Evolutionary conservation across 1,140 invertebrate species (phyloP).

Genomic region (Aphaenogaster ashmeadi): DNA sequence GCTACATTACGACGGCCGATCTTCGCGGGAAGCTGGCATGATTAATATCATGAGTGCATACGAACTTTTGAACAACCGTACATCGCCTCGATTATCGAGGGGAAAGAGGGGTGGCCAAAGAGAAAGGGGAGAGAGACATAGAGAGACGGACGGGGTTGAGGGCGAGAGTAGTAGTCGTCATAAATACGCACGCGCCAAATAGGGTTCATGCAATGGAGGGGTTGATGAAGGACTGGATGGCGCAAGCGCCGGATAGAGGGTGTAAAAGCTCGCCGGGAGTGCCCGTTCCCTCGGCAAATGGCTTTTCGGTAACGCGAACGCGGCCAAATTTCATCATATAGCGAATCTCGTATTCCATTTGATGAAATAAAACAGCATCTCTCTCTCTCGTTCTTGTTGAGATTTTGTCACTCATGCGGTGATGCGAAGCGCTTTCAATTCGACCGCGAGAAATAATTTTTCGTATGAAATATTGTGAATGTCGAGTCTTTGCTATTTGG

Average conservation of each 20-base stretch:
- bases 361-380: conserved; percentile 6
- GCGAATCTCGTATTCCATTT: conserved; percentile 20
- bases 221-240: conserved; percentile 58
- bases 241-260: conserved; percentile 72
- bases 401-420: background rate
- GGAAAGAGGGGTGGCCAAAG: background rate
- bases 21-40: conserved; percentile 38
- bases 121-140: conserved; percentile 18
- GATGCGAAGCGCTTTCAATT: background rate
- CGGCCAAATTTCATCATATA: conserved; percentile 69
- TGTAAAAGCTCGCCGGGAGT: conserved; percentile 68
- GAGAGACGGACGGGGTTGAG: background rate
- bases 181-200: conserved; percentile 56
- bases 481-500: background rate
- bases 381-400: background rate
- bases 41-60: conserved; percentile 53
- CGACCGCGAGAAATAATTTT: background rate
- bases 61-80: conserved; percentile 57
- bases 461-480: background rate
- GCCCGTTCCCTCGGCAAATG: conserved; percentile 41
- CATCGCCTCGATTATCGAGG: conserved; percentile 42
- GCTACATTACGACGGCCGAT: conserved; percentile 22
- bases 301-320: conserved; percentile 67
- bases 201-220: conserved; percentile 55
- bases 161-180: conserved; percentile 18